phyloP scores from a whole-genome alignment of 2,113 vertebrate species.

The Ctenomys sociabilis region DNA sequence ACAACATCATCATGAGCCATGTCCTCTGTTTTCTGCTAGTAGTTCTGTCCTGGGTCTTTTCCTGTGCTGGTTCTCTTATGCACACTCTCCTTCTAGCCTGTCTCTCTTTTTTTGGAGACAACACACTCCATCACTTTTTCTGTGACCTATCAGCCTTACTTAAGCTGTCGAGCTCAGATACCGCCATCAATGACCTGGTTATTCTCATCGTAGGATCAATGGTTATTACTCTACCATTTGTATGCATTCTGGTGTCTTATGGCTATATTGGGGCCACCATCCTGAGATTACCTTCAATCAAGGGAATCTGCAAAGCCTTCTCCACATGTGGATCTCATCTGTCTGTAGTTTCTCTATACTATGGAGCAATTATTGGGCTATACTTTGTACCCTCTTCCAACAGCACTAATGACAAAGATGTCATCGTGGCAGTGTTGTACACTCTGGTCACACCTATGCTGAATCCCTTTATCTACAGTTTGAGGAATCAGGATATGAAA shows the following conservation, averaged over 20 bases:
- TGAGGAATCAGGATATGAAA: constrained; percentile 68
- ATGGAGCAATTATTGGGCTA: constrained; percentile 5
- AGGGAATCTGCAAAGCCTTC: constrained; percentile 54
- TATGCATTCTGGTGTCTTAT: constrained; percentile 56
- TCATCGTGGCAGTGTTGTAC: constrained; percentile 61
- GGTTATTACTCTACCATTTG: not conserved
- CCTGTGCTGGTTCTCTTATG: constrained; percentile 33
- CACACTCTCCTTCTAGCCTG: constrained; percentile 60
- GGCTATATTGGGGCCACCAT: constrained; percentile 30
- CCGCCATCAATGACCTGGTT: not conserved
- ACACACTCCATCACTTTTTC: constrained; percentile 66
- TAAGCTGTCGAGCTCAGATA: constrained; percentile 71
- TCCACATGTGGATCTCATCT: constrained; percentile 69
- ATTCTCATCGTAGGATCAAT: constrained; percentile 30
- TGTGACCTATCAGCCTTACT: constrained; percentile 71
- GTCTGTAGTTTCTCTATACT: constrained; percentile 54
- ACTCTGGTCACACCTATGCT: constrained; percentile 63
- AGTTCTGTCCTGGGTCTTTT: constrained; percentile 56
- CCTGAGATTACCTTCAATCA: constrained; percentile 3
- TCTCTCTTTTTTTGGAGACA: constrained; percentile 59
- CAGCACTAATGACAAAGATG: constrained; percentile 47
- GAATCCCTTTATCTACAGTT: constrained; percentile 75
- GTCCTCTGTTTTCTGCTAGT: constrained; percentile 47
- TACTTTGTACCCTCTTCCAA: constrained; percentile 37
- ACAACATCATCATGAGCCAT: constrained; percentile 66